A percentile compares a stretch with the other conserved stretches of the same genome.
phyloP scores from a whole-genome alignment of 35 echinoderm and acorn worm genomes.

The Diadema setosum region DNA sequence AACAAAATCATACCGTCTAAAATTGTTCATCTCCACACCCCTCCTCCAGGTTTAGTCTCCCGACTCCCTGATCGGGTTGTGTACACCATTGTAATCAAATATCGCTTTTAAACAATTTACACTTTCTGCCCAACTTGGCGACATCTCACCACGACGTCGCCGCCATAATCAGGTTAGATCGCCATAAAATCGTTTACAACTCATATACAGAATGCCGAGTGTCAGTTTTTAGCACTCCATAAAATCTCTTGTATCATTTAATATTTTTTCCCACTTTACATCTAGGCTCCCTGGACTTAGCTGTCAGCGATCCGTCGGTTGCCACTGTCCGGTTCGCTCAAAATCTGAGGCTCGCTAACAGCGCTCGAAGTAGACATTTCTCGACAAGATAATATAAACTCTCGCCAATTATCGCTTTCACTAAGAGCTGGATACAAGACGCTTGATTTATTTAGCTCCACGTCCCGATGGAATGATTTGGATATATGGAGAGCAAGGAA shows the following conservation, averaged over 20 bases:
- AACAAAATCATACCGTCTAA: too few relatives aligned
- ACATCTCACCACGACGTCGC: too few relatives aligned
- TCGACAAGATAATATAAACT: constrained; percentile 28
- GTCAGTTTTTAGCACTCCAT: constrained; percentile 22
- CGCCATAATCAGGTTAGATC: not conserved
- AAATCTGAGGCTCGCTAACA: not conserved
- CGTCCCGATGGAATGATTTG: constrained; percentile 7
- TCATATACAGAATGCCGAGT: constrained; percentile 14
- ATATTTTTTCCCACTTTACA: not conserved
- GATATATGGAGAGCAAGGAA: not conserved
- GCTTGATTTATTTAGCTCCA: constrained; percentile 20
- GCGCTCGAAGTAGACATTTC: not conserved
- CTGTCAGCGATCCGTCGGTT: not conserved
- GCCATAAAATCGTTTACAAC: not conserved
- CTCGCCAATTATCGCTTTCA: constrained; percentile 12
- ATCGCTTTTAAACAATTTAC: too few relatives aligned
- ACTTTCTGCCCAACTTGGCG: too few relatives aligned
- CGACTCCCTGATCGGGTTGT: too few relatives aligned
- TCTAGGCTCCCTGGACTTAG: too few relatives aligned
- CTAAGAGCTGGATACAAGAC: not conserved
- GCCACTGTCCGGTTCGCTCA: not conserved
- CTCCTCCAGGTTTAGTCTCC: too few relatives aligned
- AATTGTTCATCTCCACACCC: too few relatives aligned
- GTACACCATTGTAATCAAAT: too few relatives aligned
- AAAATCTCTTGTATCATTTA: not conserved